A percentile compares a stretch with the other conserved stretches of the same genome.
These are phyloP conservation scores for Larimichthys polyactis DNA, from an alignment of 2,113 vertebrate genomes.

Conservation along the genomic window DNA sequence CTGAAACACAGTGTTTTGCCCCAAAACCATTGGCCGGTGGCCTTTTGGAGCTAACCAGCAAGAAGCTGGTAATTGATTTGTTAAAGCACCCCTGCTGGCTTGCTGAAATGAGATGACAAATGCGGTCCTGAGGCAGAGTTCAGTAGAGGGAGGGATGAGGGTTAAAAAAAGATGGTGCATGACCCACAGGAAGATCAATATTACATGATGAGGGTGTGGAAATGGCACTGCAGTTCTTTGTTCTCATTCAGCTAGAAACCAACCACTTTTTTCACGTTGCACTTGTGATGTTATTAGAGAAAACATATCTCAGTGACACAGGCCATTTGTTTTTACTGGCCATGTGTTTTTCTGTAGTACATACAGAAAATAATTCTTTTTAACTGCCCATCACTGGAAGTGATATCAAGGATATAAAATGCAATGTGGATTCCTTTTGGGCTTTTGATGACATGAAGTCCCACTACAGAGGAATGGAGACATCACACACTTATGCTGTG, in stretches of 20 bases:
- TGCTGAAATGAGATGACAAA: conserved; percentile 60
- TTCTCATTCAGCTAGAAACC: conserved; percentile 41
- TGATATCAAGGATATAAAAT: conserved; percentile 56
- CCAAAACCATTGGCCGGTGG: not conserved
- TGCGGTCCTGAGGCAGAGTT: conserved; percentile 28
- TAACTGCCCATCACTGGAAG: conserved; percentile 53
- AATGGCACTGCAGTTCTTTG: conserved; percentile 51
- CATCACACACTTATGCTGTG: not conserved
- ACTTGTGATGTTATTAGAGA: conserved; percentile 47
- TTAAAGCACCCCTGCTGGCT: conserved; percentile 39
- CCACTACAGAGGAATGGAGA: conserved; percentile 12
- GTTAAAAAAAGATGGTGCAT: not conserved
- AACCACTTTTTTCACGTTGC: conserved; percentile 14
- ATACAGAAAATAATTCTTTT: conserved; percentile 50
- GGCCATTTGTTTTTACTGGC: conserved; percentile 58
- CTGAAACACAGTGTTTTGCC: not conserved
- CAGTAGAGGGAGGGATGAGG: not conserved
- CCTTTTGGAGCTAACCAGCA: conserved; percentile 18
- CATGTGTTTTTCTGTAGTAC: conserved; percentile 43
- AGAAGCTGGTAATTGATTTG: conserved; percentile 71
- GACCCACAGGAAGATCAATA: conserved; percentile 62
- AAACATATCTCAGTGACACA: conserved; percentile 42
- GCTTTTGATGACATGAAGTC: conserved; percentile 24
- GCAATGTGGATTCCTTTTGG: conserved; percentile 20
- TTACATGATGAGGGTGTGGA: conserved; percentile 42